phyloP scores from a whole-genome alignment of 2,113 vertebrate species.

The Aphyosemion australe region DNA sequence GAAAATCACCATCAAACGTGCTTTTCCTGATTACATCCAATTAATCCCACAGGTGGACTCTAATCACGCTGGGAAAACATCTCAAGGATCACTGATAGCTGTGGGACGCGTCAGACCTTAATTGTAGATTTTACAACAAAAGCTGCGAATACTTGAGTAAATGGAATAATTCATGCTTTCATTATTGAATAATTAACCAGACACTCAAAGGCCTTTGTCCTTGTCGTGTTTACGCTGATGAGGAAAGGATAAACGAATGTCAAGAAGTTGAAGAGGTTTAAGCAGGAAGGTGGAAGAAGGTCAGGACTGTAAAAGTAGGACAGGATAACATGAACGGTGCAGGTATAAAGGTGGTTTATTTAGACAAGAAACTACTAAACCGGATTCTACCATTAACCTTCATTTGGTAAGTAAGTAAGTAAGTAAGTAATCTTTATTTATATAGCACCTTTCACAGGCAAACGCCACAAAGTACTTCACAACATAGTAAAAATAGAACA shows the following conservation, averaged over 20 bases:
- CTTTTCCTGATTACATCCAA: slow-evolving; percentile 19
- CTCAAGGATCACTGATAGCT: slow-evolving; percentile 17
- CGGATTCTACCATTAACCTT: slow-evolving; percentile 63
- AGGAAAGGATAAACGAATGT: slow-evolving; percentile 6
- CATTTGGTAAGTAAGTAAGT: too few species aligned
- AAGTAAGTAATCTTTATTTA: too few species aligned
- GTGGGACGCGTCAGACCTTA: slow-evolving; percentile 11
- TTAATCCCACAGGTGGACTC: slow-evolving; percentile 20
- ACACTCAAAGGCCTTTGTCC: slow-evolving; percentile 10
- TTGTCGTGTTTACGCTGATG: slow-evolving; percentile 6
- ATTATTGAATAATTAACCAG: slow-evolving; percentile 8
- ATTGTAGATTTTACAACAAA: slow-evolving; percentile 1
- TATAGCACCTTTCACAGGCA: too few species aligned
- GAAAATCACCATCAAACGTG: background rate
- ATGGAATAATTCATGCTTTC: slow-evolving; percentile 7
- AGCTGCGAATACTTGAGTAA: background rate
- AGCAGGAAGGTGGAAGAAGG: slow-evolving; percentile 27
- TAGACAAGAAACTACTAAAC: slow-evolving; percentile 1
- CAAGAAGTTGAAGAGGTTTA: slow-evolving; percentile 7
- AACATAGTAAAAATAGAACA: too few species aligned
- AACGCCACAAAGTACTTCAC: too few species aligned
- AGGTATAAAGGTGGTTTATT: slow-evolving; percentile 24
- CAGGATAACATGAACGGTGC: slow-evolving; percentile 17
- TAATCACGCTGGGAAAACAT: slow-evolving; percentile 5
- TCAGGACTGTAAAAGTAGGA: slow-evolving; percentile 17